Base-by-base conservation (phyloP, 1,140 invertebrate genomes). In the Ceratina japonica region DNA sequence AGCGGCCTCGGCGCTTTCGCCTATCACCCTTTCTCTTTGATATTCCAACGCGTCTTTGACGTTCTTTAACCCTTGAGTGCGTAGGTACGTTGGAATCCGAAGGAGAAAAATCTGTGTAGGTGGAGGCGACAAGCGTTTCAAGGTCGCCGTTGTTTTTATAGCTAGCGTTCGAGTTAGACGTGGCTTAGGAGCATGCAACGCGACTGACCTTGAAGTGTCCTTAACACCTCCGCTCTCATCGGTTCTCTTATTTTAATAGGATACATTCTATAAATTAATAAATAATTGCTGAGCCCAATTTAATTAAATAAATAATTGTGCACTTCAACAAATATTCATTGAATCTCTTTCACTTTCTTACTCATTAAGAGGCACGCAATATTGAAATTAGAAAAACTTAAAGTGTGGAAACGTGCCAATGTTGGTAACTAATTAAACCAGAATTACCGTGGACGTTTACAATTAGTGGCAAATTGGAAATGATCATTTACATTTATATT, bases 401-500 rank as follows among this genome's bases (percentile, higher is more conserved):
- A n/a, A 20, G 10, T 7, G 3, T 22, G 27, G 5, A 59, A 20
- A 24, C 24, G 5, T 18, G 13, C 16, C 12, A 24, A 20, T 15
- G 27, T 44, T 63, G 44, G 51, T 7, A 20, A 44, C 20, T 52
- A 22, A 78, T 78, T 71, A 77, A 77, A 49, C 44, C 7, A 2
- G 27, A 69, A 27, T 78, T 22, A n/a, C 18, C 5, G 4, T 13
- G n/a, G n/a, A 58, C 58, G 8, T 44, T 44, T 7, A 44, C 37
- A 4, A n/a, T 16, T 18, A 15, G 18, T 24, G 20, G 7, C 27
- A 44, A 24, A 27, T 37, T 49, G 31, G 10, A 27, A 22, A 68
- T n/a, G 15, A 15, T 52, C 12, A 76, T 76, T 76, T 76, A 61
- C 75, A 77, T 77, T 77, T 77, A 77, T 69, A 77, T 77, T 56